Percentiles rank a stretch among this genome's conserved stretches.
Evolutionary conservation across 2,797 vertebrate genomes (phyloP).

Genomic region (Coluber constrictor): DNA sequence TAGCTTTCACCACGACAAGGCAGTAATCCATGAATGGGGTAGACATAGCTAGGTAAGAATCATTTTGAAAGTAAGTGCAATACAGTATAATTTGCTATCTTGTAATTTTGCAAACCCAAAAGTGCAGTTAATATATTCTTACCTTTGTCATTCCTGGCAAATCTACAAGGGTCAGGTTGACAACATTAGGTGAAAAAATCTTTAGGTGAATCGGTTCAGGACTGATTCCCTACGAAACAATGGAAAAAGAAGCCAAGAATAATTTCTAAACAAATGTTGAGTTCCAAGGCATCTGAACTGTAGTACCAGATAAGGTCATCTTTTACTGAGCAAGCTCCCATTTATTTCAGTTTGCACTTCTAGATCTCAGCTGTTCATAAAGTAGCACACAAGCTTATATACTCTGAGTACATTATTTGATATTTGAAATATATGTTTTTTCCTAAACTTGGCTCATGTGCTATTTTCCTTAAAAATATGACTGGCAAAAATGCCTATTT

Average conservation of each 20-base stretch:
- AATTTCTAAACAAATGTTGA: not conserved
- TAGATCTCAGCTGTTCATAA: not conserved
- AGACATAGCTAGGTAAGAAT: not conserved
- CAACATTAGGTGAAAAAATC: slow-evolving; percentile 95
- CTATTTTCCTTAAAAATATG: not conserved
- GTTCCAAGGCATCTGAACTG: not conserved
- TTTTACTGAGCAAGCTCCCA: not conserved
- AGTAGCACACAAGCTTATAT: not conserved
- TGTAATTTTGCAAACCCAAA: not conserved
- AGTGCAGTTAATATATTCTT: slow-evolving; percentile 30
- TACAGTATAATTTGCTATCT: not conserved
- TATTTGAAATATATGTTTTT: not conserved
- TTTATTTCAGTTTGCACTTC: not conserved
- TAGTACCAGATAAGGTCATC: not conserved
- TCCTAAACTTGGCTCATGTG: not conserved
- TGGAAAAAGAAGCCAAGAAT: slow-evolving; percentile 29
- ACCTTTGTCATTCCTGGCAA: slow-evolving; percentile 99
- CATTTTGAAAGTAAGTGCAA: not conserved
- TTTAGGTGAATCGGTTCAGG: slow-evolving; percentile 97
- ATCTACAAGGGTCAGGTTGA: slow-evolving; percentile 97
- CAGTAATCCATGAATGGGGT: too few species aligned
- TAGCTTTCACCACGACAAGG: too few species aligned
- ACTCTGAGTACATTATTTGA: not conserved
- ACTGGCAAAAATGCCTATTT: not conserved
- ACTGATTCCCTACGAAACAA: slow-evolving; percentile 87